A percentile compares a stretch with the other conserved stretches of the same genome.
These are phyloP conservation scores for Pyrocoelia pectoralis DNA, from an alignment of 2,888 invertebrate genomes.

Conservation along the genomic window DNA sequence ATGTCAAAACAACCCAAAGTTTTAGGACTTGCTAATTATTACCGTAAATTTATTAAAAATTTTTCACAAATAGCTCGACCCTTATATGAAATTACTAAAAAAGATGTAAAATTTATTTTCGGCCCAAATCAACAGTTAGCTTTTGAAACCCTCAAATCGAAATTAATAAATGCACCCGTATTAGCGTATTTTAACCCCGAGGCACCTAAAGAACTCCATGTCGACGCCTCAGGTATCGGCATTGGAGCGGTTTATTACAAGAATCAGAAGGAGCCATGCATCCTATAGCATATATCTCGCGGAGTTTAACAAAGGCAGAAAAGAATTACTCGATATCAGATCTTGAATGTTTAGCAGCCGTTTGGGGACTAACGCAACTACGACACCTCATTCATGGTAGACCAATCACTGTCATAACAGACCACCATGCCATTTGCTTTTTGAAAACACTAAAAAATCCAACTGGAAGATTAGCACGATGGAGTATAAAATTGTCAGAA, in stretches of 20 bases:
- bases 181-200: slow-evolving; percentile 22
- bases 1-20: slow-evolving; percentile 19
- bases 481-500: slow-evolving; percentile 24
- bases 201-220: slow-evolving; percentile 11
- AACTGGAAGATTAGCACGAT: slow-evolving; percentile 13
- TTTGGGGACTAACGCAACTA: slow-evolving; percentile 34
- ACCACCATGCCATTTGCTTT: slow-evolving; percentile 28
- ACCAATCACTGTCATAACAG: slow-evolving; percentile 12
- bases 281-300: slow-evolving; percentile 36
- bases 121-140: slow-evolving; percentile 22
- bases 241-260: slow-evolving; percentile 17
- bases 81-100: slow-evolving; percentile 36
- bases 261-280: slow-evolving; percentile 16
- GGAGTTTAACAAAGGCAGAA: slow-evolving; percentile 32
- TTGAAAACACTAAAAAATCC: not conserved
- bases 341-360: slow-evolving; percentile 32
- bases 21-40: slow-evolving; percentile 39
- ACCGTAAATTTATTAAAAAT: slow-evolving; percentile 46
- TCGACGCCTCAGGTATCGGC: slow-evolving; percentile 22
- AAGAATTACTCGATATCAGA: slow-evolving; percentile 37
- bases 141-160: slow-evolving; percentile 8
- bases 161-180: slow-evolving; percentile 30
- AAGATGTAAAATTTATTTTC: slow-evolving; percentile 30
- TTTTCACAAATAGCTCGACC: slow-evolving; percentile 41
- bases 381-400: slow-evolving; percentile 36